phyloP scores from a whole-genome alignment of 2,113 vertebrate genomes.

The Nansenia antarctica region DNA sequence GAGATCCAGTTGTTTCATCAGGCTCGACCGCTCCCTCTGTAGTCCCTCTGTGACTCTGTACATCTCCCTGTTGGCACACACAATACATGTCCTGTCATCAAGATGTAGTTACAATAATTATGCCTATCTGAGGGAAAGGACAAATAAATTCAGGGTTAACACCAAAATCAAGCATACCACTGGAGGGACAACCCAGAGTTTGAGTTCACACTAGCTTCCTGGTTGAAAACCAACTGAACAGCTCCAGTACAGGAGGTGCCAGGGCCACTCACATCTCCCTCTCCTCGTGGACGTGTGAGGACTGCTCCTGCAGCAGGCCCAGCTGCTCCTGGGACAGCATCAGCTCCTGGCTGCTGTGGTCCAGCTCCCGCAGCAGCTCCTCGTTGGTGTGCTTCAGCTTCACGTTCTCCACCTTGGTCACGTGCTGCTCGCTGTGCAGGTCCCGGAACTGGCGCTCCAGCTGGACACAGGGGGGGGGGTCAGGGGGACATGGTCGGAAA shows the following conservation, averaged over 20 bases:
- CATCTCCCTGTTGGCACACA: slow-evolving; percentile 79
- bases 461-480: slow-evolving; percentile 56
- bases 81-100: not conserved
- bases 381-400: slow-evolving; percentile 86
- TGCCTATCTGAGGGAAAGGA: too few species aligned
- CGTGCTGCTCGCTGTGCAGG: slow-evolving; percentile 83
- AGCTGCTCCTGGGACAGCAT: slow-evolving; percentile 82
- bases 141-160: too few species aligned
- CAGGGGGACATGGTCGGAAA: not conserved
- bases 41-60: slow-evolving; percentile 86
- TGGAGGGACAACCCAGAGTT: not conserved
- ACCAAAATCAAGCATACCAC: too few species aligned
- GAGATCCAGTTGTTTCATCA: slow-evolving; percentile 90
- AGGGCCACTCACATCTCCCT: slow-evolving; percentile 84
- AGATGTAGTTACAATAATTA: too few species aligned
- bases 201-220: not conserved
- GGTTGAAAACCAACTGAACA: not conserved
- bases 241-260: not conserved
- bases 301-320: slow-evolving; percentile 81
- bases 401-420: slow-evolving; percentile 85
- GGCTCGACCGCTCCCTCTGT: slow-evolving; percentile 84
- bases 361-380: slow-evolving; percentile 83
- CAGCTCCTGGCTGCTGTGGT: slow-evolving; percentile 78
- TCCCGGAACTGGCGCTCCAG: slow-evolving; percentile 84
- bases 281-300: slow-evolving; percentile 80